These are phyloP conservation scores for Sinopyrophorus schimmeli DNA, from an alignment of 2,888 invertebrate species.

Conservation along the genomic window DNA sequence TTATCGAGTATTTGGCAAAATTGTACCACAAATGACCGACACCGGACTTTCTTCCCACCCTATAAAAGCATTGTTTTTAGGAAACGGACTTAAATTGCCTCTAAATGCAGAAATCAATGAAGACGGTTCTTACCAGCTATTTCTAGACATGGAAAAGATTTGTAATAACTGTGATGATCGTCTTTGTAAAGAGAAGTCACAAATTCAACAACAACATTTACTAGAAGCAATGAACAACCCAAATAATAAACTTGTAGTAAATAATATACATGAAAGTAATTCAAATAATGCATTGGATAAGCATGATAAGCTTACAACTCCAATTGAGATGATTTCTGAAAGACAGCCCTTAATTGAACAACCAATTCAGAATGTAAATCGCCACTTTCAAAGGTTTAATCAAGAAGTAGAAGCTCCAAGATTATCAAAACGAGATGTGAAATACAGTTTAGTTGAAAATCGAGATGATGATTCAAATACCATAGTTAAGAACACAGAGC, in stretches of 20 bases:
- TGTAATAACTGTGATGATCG: slow-evolving; percentile 39
- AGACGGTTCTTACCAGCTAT: slow-evolving; percentile 49
- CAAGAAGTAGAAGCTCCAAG: no score
- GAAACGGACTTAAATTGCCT: slow-evolving; percentile 52
- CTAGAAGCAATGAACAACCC: not conserved
- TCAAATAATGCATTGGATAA: not conserved
- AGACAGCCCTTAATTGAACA: no score
- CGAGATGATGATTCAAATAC: no score
- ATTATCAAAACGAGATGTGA: no score
- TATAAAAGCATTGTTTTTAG: slow-evolving; percentile 45
- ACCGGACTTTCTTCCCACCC: slow-evolving; percentile 2
- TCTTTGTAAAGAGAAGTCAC: not conserved
- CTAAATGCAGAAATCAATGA: slow-evolving; percentile 45
- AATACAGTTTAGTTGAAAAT: no score
- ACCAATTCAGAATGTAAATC: no score
- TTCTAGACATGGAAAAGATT: slow-evolving; percentile 50
- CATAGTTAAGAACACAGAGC: no score
- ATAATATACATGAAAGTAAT: not conserved
- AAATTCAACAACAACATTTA: not conserved
- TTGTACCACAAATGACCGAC: slow-evolving; percentile 14
- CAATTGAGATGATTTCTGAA: no score
- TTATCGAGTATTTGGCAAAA: slow-evolving; percentile 11
- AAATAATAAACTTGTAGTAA: not conserved
- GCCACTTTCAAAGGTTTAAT: no score
- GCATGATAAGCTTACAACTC: no score